Evolutionary conservation across 1,140 invertebrate species (phyloP), one percentile per base, ranked within the genome.

Genomic region (Papilio dardanus): DNA sequence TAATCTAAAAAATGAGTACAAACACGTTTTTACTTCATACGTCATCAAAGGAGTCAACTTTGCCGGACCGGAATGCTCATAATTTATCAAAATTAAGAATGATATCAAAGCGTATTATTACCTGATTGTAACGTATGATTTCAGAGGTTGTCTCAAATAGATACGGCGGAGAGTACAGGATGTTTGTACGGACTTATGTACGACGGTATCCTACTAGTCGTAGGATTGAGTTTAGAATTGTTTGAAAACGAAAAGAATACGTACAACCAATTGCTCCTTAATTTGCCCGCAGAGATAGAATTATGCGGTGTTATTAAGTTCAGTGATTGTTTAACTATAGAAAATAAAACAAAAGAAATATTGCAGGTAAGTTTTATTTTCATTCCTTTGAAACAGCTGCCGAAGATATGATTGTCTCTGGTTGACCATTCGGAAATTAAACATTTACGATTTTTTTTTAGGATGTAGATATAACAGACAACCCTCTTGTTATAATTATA

Each of bases 401-500:
- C n/a, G n/a, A n/a, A n/a, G n/a, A n/a, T n/a, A n/a, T n/a, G n/a
- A n/a, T n/a, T n/a, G n/a, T n/a, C n/a, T n/a, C n/a, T n/a, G n/a
- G n/a, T n/a, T n/a, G n/a, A n/a, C n/a, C n/a, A n/a, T n/a, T n/a
- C n/a, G n/a, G n/a, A n/a, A n/a, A n/a, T n/a, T n/a, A n/a, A n/a
- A n/a, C n/a, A n/a, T n/a, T n/a, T n/a, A n/a, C n/a, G n/a, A n/a
- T n/a, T n/a, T n/a, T n/a, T 74, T 91, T 94, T 79, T 81, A 96
- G 94, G 95, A 96, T 86, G 95, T 97, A 79, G 96, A 97, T 88
- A 95, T 96, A 74, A 97, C 96, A 67, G 96, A 97, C 85, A 97
- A 96, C 92, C 96, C 96, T 33, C 92, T 97, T 50, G 91, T 96
- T 76, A 89, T 97, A 31, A 95, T 95, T 81, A 95, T 95, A 28